Base-by-base conservation (phyloP, 1,140 invertebrate species). In the Monomorium pharaonis region DNA sequence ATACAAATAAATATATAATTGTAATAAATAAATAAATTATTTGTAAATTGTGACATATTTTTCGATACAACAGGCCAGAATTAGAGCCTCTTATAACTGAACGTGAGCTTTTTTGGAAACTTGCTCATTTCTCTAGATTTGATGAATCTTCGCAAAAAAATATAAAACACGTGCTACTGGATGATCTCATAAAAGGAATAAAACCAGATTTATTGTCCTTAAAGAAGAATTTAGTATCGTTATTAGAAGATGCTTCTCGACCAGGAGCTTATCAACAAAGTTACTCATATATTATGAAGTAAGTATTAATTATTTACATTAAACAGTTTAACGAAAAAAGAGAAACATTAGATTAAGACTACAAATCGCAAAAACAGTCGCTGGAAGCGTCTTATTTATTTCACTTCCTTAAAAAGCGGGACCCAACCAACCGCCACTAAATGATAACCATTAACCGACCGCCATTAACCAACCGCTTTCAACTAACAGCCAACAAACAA, bases 81-180 rank as follows among this genome's bases (percentile, higher is more conserved):
- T 84, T 95, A 33, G 92, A 95, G 63, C 91, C 93, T 49, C 70
- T 94, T 44, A 95, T 96, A 86, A 97, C 97, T 86, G 96, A 97
- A 69, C 96, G 97, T 1, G 99, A 99, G 94, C 97, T 98, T 0
- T 96, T 98, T 30, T 99, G 98, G 98, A 97, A 98, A 89, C 95
- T 99, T 7, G 97, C 97, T 5, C 96, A 97, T 86, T 99, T 98
- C 94, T 97, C 97, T 44, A 96, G 97, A 84, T 92, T 98, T 1
- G 96, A 98, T n/a, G 94, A 96, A 42, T 89, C 97, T 10, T 92
- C 96, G 9, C 93, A 95, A 70, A 95, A 95, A 87, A 95, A 95
- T 3, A 94, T 97, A 44, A 95, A 97, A 56, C 93, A 94, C 18
- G 93, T 96, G 51, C 94, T 98, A 88, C 95, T 98, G 37, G 96